These are phyloP conservation scores for Nudaria mundana DNA, from an alignment of 2,888 invertebrate genomes.

Conservation along the genomic window DNA sequence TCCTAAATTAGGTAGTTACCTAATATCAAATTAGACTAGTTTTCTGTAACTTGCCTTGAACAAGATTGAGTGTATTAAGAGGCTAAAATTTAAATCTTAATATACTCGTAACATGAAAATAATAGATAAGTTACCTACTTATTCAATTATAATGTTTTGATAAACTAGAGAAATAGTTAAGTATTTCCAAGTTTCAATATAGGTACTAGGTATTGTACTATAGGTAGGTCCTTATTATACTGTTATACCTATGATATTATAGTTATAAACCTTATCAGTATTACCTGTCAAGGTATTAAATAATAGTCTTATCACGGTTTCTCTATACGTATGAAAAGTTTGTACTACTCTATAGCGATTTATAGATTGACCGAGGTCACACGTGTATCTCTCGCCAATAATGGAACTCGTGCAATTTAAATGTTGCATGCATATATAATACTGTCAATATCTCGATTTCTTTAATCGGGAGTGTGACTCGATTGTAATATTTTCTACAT, in stretches of 20 bases:
- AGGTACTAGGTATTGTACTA: neutral
- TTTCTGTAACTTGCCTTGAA: too few species aligned
- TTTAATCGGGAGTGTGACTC: slow-evolving; percentile 36
- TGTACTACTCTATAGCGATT: slow-evolving; percentile 24
- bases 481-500: slow-evolving; percentile 28
- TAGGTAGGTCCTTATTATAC: too few species aligned
- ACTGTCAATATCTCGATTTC: slow-evolving; percentile 35
- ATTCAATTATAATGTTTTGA: neutral
- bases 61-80: too few species aligned
- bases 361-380: slow-evolving; percentile 52
- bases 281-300: neutral
- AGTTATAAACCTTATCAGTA: neutral
- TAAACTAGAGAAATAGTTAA: neutral
- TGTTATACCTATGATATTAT: too few species aligned
- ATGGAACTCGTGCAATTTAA: slow-evolving; percentile 54
- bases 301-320: neutral
- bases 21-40: too few species aligned
- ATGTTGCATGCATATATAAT: slow-evolving; percentile 35
- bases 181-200: too few species aligned
- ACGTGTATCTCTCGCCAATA: slow-evolving; percentile 52
- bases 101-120: too few species aligned
- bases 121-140: too few species aligned
- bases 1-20: neutral
- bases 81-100: too few species aligned
- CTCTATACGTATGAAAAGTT: neutral